Conservation (phyloP, 2,113 vertebrate species). For the Centropristis striata region DNA sequence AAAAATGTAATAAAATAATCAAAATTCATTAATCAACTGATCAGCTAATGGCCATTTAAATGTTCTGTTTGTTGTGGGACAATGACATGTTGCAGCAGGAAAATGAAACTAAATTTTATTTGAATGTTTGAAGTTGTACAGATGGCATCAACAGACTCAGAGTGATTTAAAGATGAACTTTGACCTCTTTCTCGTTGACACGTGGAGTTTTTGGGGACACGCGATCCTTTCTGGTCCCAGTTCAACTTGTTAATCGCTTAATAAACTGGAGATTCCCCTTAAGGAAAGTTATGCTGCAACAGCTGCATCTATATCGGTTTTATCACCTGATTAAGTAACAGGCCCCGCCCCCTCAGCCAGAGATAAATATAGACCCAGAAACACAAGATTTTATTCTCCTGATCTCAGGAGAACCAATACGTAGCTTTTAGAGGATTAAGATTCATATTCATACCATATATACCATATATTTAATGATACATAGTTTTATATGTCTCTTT, state of each 20-base stretch:
- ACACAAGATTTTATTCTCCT: background rate
- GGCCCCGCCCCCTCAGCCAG: background rate
- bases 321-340: conserved; percentile 43
- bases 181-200: background rate
- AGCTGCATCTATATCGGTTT: conserved; percentile 60
- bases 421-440: background rate
- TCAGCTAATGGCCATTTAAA: too few species aligned
- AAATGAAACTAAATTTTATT: too few species aligned
- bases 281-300: conserved; percentile 56
- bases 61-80: too few species aligned
- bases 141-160: too few species aligned
- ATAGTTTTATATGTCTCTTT: background rate
- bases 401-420: background rate
- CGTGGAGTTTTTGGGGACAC: background rate
- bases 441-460: background rate
- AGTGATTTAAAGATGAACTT: too few species aligned
- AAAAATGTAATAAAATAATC: too few species aligned
- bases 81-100: too few species aligned
- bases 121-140: too few species aligned
- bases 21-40: too few species aligned
- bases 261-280: conserved; percentile 4
- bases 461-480: background rate
- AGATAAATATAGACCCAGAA: conserved; percentile 30
- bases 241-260: background rate
- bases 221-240: background rate